Evolutionary conservation across 2,797 vertebrate genomes (phyloP), one percentile per base, ranked within the genome.

Genomic region (Scolopax bukidnonensis): DNA sequence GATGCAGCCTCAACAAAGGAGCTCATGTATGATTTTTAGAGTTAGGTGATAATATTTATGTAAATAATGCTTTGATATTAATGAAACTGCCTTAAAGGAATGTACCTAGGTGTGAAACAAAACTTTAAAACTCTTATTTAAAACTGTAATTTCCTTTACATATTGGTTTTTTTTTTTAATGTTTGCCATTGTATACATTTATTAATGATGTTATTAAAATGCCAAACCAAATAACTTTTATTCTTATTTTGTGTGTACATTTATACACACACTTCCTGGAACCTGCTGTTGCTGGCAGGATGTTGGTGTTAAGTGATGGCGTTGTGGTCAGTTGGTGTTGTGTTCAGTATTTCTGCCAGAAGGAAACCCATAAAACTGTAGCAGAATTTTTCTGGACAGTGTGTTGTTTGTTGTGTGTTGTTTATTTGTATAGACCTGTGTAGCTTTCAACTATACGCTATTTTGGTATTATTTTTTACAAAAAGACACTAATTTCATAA

Each of bases 11-110:
- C 81, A 89, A 67, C 36, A 65, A 82, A 93, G 94, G 95, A 96
- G 80, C 93, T 97, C 96, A 75, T 96, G 88, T 89, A 41, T 54
- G 50, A 51, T 95, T 97, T 97, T 90, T 97, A 95, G 95, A 95
- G 85, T 30, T 96, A 97, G 97, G 93, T 84, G 61, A 82, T 97
- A 73, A 94, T 96, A 91, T 97, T 81, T 96, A 76, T 98, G 96
- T 97, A 97, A 93, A 94, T 97, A 97, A 95, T 93, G 91, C 95
- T 93, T 97, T 97, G 97, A 97, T 95, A 96, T 95, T 95, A 98
- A 96, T 97, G 96, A 97, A 98, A 97, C 97, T 98, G 97, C 98
- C 98, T 98, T 98, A 98, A 98, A 97, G 94, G 97, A 97, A 96
- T 95, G 89, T 94, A 97, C 89, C 93, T 92, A 96, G 97, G 92